Base-by-base conservation (phyloP, 2,113 vertebrate genomes). In the Fregata magnificens region DNA sequence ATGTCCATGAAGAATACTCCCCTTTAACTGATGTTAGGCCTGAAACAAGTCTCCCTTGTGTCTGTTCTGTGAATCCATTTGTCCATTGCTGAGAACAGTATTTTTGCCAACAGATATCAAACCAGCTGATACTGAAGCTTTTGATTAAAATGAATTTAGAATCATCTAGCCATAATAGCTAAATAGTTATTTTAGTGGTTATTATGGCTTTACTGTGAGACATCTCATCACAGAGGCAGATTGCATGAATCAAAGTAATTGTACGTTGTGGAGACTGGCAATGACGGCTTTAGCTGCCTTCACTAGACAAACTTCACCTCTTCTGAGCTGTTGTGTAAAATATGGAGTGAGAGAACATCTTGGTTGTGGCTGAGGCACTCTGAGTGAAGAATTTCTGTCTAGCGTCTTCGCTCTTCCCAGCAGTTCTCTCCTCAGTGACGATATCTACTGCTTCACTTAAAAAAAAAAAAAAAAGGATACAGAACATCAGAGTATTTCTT, bases 181-280 rank as follows among this genome's bases (percentile, higher is more conserved):
- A 90, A 97, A 93, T 45, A 62, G 56, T 65, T 92, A 78, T 92
- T 92, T 91, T 74, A 88, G 69, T 82, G 36, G n/a, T 92, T 92
- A 65, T 82, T 45, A 82, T 86, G 28, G 49, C 56, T 86, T 96
- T 88, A 78, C 28, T 50, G 11, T 67, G 40, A 93, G 69, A 82
- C 29, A 52, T 65, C 42, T 85, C 52, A 59, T 93, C 88, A 69
- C 34, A 72, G 63, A 90, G 58, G 21, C 84, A 92, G 72, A 77
- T 74, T 89, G 71, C 17, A 69, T 32, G 56, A 70, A 93, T 91
- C 92, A 91, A 76, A 67, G 42, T 92, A 88, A 95, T 93, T 71
- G 70, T 44, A 62, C 0, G 0, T 90, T 95, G 62, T 78, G 70
- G 47, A 71, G 38, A 67, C 55, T 62, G 50, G n/a, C 50, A 84